A percentile compares a stretch with the other conserved stretches of the same genome.
Conservation (phyloP, 2,888 invertebrate species). For the Phorcus lineatus region DNA sequence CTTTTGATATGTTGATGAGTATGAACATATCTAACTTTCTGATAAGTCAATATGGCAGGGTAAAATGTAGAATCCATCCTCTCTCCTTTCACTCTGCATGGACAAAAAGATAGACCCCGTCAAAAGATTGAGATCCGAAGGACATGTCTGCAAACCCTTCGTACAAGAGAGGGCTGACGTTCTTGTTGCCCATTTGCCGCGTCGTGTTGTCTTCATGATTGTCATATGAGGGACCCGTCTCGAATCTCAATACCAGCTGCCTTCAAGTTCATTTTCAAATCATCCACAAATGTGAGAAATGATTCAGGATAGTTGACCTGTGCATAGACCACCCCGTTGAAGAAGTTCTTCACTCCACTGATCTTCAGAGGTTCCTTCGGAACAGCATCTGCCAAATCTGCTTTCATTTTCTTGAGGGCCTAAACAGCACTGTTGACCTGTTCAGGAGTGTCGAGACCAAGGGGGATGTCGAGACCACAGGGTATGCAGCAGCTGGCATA, state of each 20-base stretch:
- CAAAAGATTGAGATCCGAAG: constrained; percentile 72
- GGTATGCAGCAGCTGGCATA: constrained; percentile 72
- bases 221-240: constrained; percentile 77
- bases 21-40: background rate
- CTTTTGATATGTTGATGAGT: too few species aligned
- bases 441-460: constrained; percentile 72
- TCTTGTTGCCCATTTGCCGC: constrained; percentile 67
- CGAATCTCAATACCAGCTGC: constrained; percentile 69
- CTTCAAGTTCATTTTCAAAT: constrained; percentile 64
- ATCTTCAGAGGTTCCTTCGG: constrained; percentile 60
- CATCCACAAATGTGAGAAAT: constrained; percentile 68
- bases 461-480: constrained; percentile 61
- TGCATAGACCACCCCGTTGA: constrained; percentile 74
- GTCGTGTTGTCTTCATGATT: constrained; percentile 74
- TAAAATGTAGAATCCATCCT: constrained; percentile 74
- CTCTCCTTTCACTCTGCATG: constrained; percentile 69
- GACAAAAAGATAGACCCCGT: constrained; percentile 73
- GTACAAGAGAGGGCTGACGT: constrained; percentile 70
- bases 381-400: constrained; percentile 52
- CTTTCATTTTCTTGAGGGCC: constrained; percentile 52
- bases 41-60: constrained; percentile 41
- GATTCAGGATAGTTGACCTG: constrained; percentile 65
- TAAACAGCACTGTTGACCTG: constrained; percentile 60
- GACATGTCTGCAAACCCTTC: constrained; percentile 61
- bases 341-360: constrained; percentile 72